Base-by-base conservation (phyloP, 2,888 invertebrate genomes). In the Lydus trimaculatus region DNA sequence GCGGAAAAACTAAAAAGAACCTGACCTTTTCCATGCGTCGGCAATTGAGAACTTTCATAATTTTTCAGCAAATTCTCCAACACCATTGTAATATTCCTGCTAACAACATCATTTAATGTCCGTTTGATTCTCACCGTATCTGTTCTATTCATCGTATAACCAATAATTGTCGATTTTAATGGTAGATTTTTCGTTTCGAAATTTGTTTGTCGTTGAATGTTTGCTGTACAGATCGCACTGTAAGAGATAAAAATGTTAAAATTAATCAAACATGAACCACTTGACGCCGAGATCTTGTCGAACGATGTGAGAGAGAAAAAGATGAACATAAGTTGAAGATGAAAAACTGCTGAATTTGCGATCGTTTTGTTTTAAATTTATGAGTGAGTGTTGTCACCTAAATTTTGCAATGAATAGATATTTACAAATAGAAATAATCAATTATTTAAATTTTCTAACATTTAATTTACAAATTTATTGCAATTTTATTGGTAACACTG, bases 1-100 rank as follows among this genome's bases (percentile, higher is more conserved):
- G 4, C 28, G 28, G 4, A 28, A 28, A 28, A 28, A 28, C 4
- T 28, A 3, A 7, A 33, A 5, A 11, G 7, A 33, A 33, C 65
- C 67, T 64, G 84, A 94, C 95, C 95, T 90, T 92, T 91, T 58
- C 93, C 94, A 81, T 95, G 94, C n/a, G 94, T 94, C 6, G 96
- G 96, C 72, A 95, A 86, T 81, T 95, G 95, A 28, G 94, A 95
- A 82, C 94, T 94, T 84, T 96, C 96, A 82, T 96, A 96, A 84
- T 95, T 93, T 86, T 95, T 94, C 76, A 96, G 87, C 48, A 96
- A 88, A 82, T 95, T 95, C 81, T 96, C 96, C 75, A 96, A 86
- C 5, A 96, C 91, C 81, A 91, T 89, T 0, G 95, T 94, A 73
- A 96, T 96, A 82, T 96, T 96, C 79, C 91, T 92, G 65, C 94